Percentiles rank a stretch among this genome's conserved stretches.
phyloP scores from a whole-genome alignment of 37 sponge, comb jelly and placozoan species.

The Chondrosia reniformis region DNA sequence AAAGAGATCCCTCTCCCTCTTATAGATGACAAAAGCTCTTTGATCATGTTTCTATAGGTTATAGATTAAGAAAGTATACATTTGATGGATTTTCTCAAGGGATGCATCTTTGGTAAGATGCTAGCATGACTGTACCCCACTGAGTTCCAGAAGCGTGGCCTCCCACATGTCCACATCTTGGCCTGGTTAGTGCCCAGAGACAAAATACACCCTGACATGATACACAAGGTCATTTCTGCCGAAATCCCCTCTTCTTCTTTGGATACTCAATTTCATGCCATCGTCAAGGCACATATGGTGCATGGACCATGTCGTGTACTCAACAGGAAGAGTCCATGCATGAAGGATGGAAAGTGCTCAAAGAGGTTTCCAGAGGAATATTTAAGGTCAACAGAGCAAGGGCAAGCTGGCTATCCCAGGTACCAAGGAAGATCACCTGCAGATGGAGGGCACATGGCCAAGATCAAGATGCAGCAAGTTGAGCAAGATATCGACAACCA shows the following conservation, averaged over 20 bases:
- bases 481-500: not conserved
- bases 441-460: constrained; percentile 1
- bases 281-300: constrained; percentile 17
- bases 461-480: not conserved
- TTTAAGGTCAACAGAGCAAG: constrained; percentile 15
- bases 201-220: not conserved
- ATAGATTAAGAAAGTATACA: too few relatives aligned
- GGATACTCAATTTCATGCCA: constrained; percentile 7
- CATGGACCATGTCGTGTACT: constrained; percentile 26
- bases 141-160: constrained; percentile 54
- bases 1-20: too few relatives aligned
- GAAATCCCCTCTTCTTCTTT: not conserved
- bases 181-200: constrained; percentile 5
- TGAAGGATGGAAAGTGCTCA: constrained; percentile 45
- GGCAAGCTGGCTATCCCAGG: constrained; percentile 8
- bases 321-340: constrained; percentile 33
- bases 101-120: constrained; percentile 31
- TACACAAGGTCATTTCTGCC: not conserved
- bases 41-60: too few relatives aligned
- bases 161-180: constrained; percentile 38
- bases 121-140: constrained; percentile 25
- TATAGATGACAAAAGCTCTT: too few relatives aligned
- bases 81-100: constrained; percentile 46
- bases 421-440: not conserved
- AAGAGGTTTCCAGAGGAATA: not conserved